Evolutionary conservation across 2,113 vertebrate genomes (phyloP).

Genomic region (Sinocyclocheilus rhinocerous): DNA sequence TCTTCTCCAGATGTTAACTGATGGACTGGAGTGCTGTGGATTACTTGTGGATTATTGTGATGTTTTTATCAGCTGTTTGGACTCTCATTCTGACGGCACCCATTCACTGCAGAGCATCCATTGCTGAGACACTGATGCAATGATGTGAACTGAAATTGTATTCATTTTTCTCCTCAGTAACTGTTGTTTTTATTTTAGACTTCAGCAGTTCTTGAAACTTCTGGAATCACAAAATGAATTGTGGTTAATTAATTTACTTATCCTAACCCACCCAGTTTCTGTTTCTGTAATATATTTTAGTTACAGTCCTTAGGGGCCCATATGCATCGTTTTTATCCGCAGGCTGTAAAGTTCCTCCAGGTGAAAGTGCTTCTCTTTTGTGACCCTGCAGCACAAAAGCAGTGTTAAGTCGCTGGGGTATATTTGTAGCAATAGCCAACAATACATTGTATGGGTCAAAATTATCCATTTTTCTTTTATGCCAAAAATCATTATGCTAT

Average conservation of each 20-base stretch:
- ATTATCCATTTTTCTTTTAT: too few species aligned
- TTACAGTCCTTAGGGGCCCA: neutral
- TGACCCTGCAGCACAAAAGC: conserved; percentile 11
- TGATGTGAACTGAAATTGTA: too few species aligned
- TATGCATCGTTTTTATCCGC: conserved; percentile 77
- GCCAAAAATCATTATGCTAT: too few species aligned
- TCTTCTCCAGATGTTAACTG: neutral
- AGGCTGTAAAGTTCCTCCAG: conserved; percentile 85
- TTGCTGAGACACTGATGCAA: neutral
- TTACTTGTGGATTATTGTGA: neutral
- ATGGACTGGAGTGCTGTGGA: neutral
- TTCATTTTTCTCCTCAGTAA: too few species aligned
- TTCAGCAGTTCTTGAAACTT: neutral
- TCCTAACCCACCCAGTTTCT: neutral
- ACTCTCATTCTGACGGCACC: neutral
- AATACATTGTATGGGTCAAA: too few species aligned
- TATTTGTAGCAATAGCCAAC: too few species aligned
- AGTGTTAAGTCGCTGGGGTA: too few species aligned
- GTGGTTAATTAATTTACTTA: neutral
- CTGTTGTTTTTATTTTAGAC: neutral
- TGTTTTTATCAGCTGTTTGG: neutral
- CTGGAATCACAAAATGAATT: neutral
- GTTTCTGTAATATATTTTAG: too few species aligned
- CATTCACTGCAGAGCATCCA: neutral
- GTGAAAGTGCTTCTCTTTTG: conserved; percentile 83